These are phyloP conservation scores for Saccostrea echinata DNA, from an alignment of 1,140 invertebrate species.

Conservation along the genomic window DNA sequence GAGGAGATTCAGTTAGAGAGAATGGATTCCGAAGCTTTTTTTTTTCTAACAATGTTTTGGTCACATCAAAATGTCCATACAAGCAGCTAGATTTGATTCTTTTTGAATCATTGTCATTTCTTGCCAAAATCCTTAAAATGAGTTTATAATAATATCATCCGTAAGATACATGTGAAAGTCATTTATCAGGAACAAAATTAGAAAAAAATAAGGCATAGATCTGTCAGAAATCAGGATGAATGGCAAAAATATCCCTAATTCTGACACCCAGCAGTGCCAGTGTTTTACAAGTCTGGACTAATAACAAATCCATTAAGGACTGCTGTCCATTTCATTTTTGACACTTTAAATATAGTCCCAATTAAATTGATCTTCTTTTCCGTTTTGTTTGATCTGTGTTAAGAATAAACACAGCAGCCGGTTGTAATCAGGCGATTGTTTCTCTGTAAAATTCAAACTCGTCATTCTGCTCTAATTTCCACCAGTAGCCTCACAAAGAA, in stretches of 20 bases:
- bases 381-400: conserved; percentile 21
- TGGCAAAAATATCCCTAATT: background rate
- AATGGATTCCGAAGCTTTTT: too few relatives aligned
- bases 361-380: conserved; percentile 14
- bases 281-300: conserved; percentile 10
- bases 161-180: background rate
- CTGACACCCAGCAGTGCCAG: background rate
- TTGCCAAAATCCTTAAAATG: background rate
- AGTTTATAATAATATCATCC: background rate
- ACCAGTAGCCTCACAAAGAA: background rate
- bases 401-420: background rate
- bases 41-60: too few relatives aligned
- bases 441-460: background rate
- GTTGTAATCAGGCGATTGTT: background rate
- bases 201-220: background rate
- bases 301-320: background rate
- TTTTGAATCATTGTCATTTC: background rate
- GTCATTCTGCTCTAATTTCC: background rate
- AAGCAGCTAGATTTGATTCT: background rate
- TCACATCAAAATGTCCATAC: too few relatives aligned
- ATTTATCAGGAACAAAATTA: background rate
- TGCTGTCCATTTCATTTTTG: conserved; percentile 16
- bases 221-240: background rate
- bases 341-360: conserved; percentile 16
- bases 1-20: too few relatives aligned